Evolutionary conservation across 2,888 invertebrate species (phyloP).

Genomic region (Mellilla xanthometata): DNA sequence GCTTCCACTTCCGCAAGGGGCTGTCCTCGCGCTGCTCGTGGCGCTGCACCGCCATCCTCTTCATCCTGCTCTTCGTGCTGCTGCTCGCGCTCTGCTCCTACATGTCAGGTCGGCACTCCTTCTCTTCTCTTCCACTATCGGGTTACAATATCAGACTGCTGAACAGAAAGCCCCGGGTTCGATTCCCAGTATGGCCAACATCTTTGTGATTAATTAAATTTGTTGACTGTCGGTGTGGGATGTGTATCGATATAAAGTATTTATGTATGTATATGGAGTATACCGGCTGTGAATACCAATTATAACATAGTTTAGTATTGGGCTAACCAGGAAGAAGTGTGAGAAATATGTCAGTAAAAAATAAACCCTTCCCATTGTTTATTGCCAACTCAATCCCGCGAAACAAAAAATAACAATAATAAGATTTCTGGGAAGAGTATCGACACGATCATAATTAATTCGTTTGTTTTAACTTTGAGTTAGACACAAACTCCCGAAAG

Average conservation of each 20-base stretch:
- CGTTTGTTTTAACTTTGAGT: conserved; percentile 26
- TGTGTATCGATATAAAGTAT: too few relatives aligned
- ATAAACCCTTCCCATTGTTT: conserved; percentile 14
- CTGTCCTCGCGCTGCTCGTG: conserved; percentile 94
- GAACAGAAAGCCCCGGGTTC: too few relatives aligned
- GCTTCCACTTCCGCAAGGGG: conserved; percentile 94
- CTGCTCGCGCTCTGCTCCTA: conserved; percentile 92
- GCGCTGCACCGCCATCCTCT: conserved; percentile 95
- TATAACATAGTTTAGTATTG: too few relatives aligned
- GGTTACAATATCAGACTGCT: too few relatives aligned
- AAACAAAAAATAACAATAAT: conserved; percentile 20
- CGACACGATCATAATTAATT: conserved; percentile 28
- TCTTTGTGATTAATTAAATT: too few relatives aligned
- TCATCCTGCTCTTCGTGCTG: conserved; percentile 91
- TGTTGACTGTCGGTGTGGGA: too few relatives aligned
- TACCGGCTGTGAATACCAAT: too few relatives aligned
- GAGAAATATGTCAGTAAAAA: too few relatives aligned
- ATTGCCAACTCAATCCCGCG: conserved; percentile 13
- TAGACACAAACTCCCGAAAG: conserved; percentile 26
- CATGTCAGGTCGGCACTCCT: conserved; percentile 87
- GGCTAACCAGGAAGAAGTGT: too few relatives aligned
- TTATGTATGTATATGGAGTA: too few relatives aligned
- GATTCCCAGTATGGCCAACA: too few relatives aligned
- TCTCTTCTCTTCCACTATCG: too few relatives aligned
- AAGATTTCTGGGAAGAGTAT: conserved; percentile 20